These are phyloP conservation scores for Alouatta palliata DNA, from an alignment of 2,113 vertebrate species.

Conservation along the genomic window DNA sequence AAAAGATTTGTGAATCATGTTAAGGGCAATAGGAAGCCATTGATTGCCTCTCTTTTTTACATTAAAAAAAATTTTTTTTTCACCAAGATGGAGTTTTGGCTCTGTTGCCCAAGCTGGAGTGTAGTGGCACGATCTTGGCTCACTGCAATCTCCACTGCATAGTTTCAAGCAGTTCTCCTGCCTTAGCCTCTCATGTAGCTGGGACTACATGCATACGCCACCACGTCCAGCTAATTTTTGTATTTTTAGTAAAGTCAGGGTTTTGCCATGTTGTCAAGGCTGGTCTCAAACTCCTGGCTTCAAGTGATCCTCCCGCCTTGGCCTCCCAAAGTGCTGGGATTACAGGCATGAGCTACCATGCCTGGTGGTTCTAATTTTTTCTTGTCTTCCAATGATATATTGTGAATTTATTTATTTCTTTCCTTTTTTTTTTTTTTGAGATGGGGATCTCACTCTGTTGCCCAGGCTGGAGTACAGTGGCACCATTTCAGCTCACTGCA, in stretches of 20 bases:
- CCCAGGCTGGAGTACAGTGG: too few relatives aligned
- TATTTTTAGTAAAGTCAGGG: not conserved
- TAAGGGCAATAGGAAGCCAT: not conserved
- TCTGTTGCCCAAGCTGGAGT: not conserved
- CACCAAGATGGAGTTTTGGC: not conserved
- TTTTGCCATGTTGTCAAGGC: not conserved
- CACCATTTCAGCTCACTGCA: too few relatives aligned
- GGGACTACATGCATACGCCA: not conserved
- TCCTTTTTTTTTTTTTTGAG: too few relatives aligned
- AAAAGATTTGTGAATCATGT: slow-evolving; percentile 14
- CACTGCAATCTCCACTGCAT: not conserved
- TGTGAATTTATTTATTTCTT: not conserved
- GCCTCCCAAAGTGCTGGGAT: not conserved
- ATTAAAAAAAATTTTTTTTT: not conserved
- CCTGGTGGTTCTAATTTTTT: not conserved
- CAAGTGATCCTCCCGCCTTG: not conserved
- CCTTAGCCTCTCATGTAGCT: not conserved
- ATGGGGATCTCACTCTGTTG: too few relatives aligned
- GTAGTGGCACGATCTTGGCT: too few relatives aligned
- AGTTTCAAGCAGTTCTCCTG: not conserved
- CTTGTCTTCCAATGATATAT: not conserved
- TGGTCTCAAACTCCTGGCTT: not conserved
- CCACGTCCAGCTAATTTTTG: not conserved
- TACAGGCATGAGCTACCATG: not conserved
- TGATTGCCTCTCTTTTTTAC: not conserved